Evolutionary conservation across 2,113 vertebrate genomes (phyloP), one percentile per base, ranked within the genome.

Genomic region (Kryptolebias marmoratus): DNA sequence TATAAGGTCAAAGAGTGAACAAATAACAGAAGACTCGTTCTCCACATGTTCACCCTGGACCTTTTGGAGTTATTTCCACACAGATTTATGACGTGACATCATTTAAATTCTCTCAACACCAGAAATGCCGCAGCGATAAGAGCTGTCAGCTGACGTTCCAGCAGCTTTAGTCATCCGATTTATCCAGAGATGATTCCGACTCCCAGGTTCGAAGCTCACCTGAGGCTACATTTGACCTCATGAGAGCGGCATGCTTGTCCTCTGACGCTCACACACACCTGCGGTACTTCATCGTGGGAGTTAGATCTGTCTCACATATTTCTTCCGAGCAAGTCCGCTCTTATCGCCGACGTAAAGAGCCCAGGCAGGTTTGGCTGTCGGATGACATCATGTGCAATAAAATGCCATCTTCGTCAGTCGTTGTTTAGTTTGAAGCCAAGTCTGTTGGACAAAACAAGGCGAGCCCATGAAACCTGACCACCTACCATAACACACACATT

Each of bases 231-330:
- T 70, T 59, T 73, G 80, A 81, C 55, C 80, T 78, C 54, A 84
- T 75, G 63, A 84, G 73, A 58, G 5, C 66, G 65, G 77, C 88
- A 76, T 92, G 78, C 89, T 86, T 92, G 64, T 78, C 50, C 55
- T 66, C 63, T 91, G 86, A 93, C 58, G 73, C 74, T 61, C 82
- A 15, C 64, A 36, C 82, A 81, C 91, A 93, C 92, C 89, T 90
- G 89, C 68, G 87, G 30, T 14, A 6, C 54, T 56, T 77, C 71
- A 53, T 59, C 71, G 54, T 68, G 60, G 71, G 81, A 83, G 67
- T 86, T 77, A 83, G 64, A 84, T 78, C 54, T 87, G 70, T 85
- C 92, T 88, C 79, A 67, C 42, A 64, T 14, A 48, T 80, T 79
- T 80, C 65, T 56, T 14, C 31, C 52, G 16, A 89, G 85, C 86